Conservation (phyloP, 2,888 invertebrate genomes). For the Furcula furcula region DNA sequence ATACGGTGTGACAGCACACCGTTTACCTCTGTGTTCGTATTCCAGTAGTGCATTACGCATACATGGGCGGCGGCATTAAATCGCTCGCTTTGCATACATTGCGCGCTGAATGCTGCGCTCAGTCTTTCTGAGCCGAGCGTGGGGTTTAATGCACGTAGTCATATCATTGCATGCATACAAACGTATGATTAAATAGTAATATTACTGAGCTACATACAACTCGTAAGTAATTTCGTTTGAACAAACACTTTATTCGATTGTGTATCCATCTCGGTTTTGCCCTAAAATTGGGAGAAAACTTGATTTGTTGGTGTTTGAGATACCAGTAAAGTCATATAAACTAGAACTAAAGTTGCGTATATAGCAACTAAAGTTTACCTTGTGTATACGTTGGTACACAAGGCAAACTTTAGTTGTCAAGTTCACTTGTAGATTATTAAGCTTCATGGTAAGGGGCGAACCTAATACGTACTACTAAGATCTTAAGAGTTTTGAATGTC, state of each 20-base stretch:
- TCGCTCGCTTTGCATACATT: slow-evolving; percentile 55
- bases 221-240: slow-evolving; percentile 7
- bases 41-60: slow-evolving; percentile 49
- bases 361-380: too few species aligned
- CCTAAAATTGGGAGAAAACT: background rate
- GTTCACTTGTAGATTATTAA: too few species aligned
- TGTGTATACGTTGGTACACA: too few species aligned
- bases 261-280: background rate
- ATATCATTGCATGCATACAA: slow-evolving; percentile 12
- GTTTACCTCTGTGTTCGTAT: slow-evolving; percentile 37
- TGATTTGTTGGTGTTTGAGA: background rate
- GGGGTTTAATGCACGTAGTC: slow-evolving; percentile 29
- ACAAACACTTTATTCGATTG: background rate
- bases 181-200: slow-evolving; percentile 17
- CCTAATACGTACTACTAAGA: too few species aligned
- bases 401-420: too few species aligned
- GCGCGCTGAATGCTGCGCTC: slow-evolving; percentile 28
- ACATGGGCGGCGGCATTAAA: slow-evolving; percentile 52
- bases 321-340: too few species aligned
- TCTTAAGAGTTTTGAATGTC: too few species aligned
- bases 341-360: too few species aligned
- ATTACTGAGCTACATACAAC: slow-evolving; percentile 1
- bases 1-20: slow-evolving; percentile 33
- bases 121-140: slow-evolving; percentile 14
- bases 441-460: too few species aligned